Conservation (phyloP, 1,140 invertebrate genomes). For the Microvelia longipes region DNA sequence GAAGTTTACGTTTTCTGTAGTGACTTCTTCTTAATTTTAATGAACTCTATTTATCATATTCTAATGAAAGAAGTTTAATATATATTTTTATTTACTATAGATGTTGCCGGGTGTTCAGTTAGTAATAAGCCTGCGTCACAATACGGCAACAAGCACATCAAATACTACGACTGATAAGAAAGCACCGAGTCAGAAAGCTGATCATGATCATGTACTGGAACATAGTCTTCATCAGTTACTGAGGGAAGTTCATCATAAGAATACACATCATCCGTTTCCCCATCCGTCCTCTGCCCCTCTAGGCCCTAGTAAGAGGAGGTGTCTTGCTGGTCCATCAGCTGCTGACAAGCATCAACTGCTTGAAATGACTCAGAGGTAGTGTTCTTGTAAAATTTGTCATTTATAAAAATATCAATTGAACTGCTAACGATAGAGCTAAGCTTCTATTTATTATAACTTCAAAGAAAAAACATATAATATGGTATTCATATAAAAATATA, state of each 20-base stretch:
- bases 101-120: slow-evolving; percentile 83
- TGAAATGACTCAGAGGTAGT: slow-evolving; percentile 63
- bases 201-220: slow-evolving; percentile 90
- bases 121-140: slow-evolving; percentile 63
- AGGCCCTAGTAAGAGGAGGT: slow-evolving; percentile 73
- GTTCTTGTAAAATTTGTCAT: too few relatives aligned
- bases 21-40: too few relatives aligned
- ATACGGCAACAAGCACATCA: slow-evolving; percentile 40
- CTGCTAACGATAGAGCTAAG: too few relatives aligned
- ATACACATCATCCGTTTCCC: slow-evolving; percentile 83
- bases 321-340: slow-evolving; percentile 77
- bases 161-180: slow-evolving; percentile 15
- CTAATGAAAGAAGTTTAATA: too few relatives aligned
- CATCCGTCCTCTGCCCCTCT: slow-evolving; percentile 84
- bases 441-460: too few relatives aligned
- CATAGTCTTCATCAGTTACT: slow-evolving; percentile 88
- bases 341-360: slow-evolving; percentile 70
- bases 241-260: slow-evolving; percentile 78
- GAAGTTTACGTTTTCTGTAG: too few relatives aligned
- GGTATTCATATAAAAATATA: too few relatives aligned
- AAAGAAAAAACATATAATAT: too few relatives aligned
- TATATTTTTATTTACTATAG: too few relatives aligned
- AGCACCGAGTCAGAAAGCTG: slow-evolving; percentile 42
- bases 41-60: too few relatives aligned
- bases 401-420: too few relatives aligned